phyloP scores from a whole-genome alignment of 2,113 vertebrate species.

The Centropus bengalensis region DNA sequence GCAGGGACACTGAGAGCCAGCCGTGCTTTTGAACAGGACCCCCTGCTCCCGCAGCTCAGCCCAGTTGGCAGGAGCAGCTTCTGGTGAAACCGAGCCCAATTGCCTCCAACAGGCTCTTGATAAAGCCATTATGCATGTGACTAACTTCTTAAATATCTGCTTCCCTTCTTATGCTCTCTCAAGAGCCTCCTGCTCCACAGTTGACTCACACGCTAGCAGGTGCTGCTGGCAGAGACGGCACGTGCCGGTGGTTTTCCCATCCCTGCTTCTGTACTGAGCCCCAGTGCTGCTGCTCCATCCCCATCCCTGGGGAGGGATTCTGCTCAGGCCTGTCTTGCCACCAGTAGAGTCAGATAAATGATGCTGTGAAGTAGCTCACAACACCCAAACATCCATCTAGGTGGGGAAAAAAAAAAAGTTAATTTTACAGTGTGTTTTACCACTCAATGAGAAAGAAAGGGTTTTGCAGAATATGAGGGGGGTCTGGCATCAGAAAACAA shows the following conservation, averaged over 20 bases:
- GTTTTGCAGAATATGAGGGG: not conserved
- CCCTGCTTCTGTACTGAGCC: not conserved
- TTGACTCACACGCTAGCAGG: constrained; percentile 24
- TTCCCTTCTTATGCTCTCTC: constrained; percentile 27
- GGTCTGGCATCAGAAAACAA: not conserved
- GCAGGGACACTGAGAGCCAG: not conserved
- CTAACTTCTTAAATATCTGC: constrained; percentile 65
- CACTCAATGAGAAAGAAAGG: not conserved
- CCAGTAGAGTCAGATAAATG: not conserved
- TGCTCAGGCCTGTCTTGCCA: not conserved
- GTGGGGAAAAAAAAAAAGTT: not conserved
- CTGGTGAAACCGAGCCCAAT: not conserved
- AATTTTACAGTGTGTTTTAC: not conserved
- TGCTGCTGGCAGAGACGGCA: not conserved
- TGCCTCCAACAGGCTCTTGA: constrained; percentile 28
- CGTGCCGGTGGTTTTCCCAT: fast-evolving
- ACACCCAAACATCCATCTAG: not conserved
- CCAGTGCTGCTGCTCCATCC: not conserved
- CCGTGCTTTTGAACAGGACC: not conserved
- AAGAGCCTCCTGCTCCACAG: not conserved
- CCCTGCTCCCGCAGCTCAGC: fast-evolving
- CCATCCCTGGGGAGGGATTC: not conserved
- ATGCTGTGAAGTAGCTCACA: fast-evolving
- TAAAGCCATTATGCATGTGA: constrained; percentile 48
- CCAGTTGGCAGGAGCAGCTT: not conserved